Evolutionary conservation across 2,113 vertebrate species (phyloP), one percentile per base, ranked within the genome.

Genomic region (Tapirus terrestris): DNA sequence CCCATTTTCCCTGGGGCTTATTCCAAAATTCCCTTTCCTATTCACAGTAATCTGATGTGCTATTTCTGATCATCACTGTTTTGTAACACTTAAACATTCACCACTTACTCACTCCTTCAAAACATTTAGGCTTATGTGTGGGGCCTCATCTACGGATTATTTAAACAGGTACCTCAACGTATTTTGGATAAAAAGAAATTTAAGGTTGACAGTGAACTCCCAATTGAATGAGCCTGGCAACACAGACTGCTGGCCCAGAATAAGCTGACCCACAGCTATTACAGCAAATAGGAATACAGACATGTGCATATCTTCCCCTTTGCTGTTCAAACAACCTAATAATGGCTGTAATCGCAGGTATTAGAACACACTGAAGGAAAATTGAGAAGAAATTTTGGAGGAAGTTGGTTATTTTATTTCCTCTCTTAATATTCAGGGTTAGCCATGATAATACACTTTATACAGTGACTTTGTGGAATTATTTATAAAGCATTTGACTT

Each of bases 401-500:
- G 3, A 25, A 70, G 5, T 60, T 45, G 27, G 8, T 79, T 56
- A 58, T 92, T 58, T 72, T 67, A 31, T 58, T 65, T 61, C 25
- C 2, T 67, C 31, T 81, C 18, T 61, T 53, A 86, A 23, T 61
- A 82, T 68, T 16, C 16, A 45, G 18, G 0, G 3, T 83, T 13
- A 21, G 7, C 23, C 9, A 14, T 65, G 31, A 48, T 6, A 73
- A 73, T 5, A 36, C 4, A 2, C 9, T 68, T 88, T 2, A 79
- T 43, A 11, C 2, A 53, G 6, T 72, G 23, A 56, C 5, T 58
- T 93, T 48, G 72, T 43, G 16, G 18, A 45, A 43, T 10, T 53
- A n/a, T 81, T 96, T 96, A 43, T 68, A 51, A 63, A 82, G 1
- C 3, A 36, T 70, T 85, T 94, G 31, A 89, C 8, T 23, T 85